A percentile compares a stretch with the other conserved stretches of the same genome.
Conservation (phyloP, 2,797 vertebrate genomes). For the Margarornis squamiger region DNA sequence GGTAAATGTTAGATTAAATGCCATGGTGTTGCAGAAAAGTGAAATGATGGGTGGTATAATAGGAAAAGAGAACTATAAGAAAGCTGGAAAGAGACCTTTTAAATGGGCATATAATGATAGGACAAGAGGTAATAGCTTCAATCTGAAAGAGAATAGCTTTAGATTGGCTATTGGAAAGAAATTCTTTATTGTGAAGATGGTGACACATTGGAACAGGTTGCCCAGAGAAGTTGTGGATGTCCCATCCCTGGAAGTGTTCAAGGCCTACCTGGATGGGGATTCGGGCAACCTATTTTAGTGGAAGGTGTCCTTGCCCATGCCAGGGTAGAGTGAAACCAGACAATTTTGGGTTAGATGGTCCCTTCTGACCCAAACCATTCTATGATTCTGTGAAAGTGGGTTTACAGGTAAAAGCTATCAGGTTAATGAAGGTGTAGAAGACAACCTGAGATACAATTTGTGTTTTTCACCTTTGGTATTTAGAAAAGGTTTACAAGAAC, state of each 20-base stretch:
- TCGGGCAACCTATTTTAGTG: neutral
- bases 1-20: neutral
- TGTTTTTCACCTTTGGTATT: neutral
- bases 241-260: neutral
- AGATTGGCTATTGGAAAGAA: neutral
- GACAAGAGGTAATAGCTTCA: neutral
- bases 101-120: neutral
- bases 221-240: neutral
- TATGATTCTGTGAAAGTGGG: neutral
- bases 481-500: neutral
- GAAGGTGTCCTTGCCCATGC: neutral
- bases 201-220: neutral
- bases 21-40: accelerated
- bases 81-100: neutral
- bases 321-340: neutral
- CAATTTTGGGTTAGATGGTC: neutral
- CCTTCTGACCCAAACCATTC: neutral
- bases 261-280: neutral
- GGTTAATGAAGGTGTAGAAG: neutral
- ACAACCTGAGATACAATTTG: neutral
- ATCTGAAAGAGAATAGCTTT: neutral
- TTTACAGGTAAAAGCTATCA: neutral
- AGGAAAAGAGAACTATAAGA: neutral
- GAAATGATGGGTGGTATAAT: neutral
- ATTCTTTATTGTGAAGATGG: neutral